Evolutionary conservation across 1,140 invertebrate genomes (phyloP).

Genomic region (Nomia melanderi): DNA sequence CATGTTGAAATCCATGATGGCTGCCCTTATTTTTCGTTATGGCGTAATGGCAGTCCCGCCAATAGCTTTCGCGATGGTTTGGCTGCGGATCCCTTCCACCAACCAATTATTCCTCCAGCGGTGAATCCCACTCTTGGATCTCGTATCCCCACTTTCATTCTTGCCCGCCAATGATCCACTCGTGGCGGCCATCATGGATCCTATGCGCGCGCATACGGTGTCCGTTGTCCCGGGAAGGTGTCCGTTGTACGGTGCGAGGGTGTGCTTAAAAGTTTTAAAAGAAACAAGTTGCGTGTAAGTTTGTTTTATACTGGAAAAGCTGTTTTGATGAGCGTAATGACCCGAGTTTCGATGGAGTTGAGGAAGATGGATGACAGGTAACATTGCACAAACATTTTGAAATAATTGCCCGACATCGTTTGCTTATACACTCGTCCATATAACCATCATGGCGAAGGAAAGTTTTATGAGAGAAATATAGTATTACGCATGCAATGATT

Average conservation of each 20-base stretch:
- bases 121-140: slow-evolving; percentile 28
- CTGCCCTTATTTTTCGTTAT: slow-evolving; percentile 69
- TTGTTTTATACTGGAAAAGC: not conserved
- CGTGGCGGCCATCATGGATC: slow-evolving; percentile 74
- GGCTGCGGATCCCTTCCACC: slow-evolving; percentile 72
- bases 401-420: not conserved
- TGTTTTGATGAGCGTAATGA: not conserved
- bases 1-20: slow-evolving; percentile 80
- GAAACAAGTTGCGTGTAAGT: not conserved
- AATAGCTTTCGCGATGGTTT: slow-evolving; percentile 69
- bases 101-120: slow-evolving; percentile 51
- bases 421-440: no score
- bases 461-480: no score
- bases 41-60: slow-evolving; percentile 69
- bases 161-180: slow-evolving; percentile 52
- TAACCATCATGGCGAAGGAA: no score
- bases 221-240: not conserved
- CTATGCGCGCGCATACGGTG: slow-evolving; percentile 71
- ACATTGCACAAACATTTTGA: not conserved
- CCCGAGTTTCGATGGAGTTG: not conserved
- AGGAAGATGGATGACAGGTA: not conserved
- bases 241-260: not conserved
- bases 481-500: no score
- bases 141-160: slow-evolving; percentile 53
- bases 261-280: not conserved